Base-by-base conservation (phyloP, 2,797 vertebrate genomes). In the Loriculus beryllinus region DNA sequence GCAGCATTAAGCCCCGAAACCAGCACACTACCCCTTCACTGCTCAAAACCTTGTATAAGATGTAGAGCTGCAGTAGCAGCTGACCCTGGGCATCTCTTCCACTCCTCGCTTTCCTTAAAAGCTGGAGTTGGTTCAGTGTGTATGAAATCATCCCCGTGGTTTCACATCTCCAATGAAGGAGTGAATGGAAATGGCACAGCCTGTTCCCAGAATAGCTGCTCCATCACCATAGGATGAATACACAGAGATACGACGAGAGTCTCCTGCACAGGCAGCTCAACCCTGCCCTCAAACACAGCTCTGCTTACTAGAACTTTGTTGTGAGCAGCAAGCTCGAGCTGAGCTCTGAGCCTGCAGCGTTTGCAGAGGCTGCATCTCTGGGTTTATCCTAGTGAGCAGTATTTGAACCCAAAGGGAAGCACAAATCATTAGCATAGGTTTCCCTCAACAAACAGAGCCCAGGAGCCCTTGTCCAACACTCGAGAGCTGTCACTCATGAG, bases 151-250 rank as follows among this genome's bases (percentile, higher is more conserved):
- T 60, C 68, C 35, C 49, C 3, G 8, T 75, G 76, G 31, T 94
- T 96, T 95, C 1, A 0, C 67, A 57, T 86, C 82, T 90, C 65
- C 31, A 37, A 56, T 2, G 43, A 82, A 94, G 31, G 71, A 89
- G 45, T 81, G 91, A 94, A 92, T 84, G 76, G 91, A 65, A 93
- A 86, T 76, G 79, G 84, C 95, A 89, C 84, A 93, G 86, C 28
- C 72, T 51, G 68, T 83, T 92, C 91, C 89, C 79, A 72, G 84
- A 95, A 83, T 72, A 94, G 87, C 85, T 86, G 67, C 79, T 88
- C 59, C 47, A 12, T 63, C 33, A 9, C 89, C 77, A 76, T 15
- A 87, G 82, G 39, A 90, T 81, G 82, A 71, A 54, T 59, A 48
- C 59, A 72, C 47, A 92, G 95, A 31, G 75, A 51, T 47, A 70